Evolutionary conservation across 2,888 invertebrate species (phyloP), one percentile per base, ranked within the genome.

Genomic region (Clivina fossor): DNA sequence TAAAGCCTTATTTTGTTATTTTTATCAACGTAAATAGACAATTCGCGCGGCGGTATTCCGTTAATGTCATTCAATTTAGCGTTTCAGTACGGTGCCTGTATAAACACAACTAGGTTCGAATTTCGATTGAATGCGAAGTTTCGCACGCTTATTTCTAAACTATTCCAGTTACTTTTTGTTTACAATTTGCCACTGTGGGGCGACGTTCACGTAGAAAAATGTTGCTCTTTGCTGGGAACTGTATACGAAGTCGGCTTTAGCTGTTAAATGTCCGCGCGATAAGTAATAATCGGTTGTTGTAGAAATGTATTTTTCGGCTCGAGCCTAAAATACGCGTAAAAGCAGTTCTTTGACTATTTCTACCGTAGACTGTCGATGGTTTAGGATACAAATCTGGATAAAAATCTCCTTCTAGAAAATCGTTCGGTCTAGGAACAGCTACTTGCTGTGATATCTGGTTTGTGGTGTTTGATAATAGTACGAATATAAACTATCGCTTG

Each of bases 141-240:
- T 49, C 81, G 70, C 4, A 78, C 71, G 56, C 71, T 70, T 2
- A 63, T 62, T 69, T 84, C 83, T 15, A 80, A 66, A 1, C 62
- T 61, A 33, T 74, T 69, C 83, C 84, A 84, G 60, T 80, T 81
- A 8, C 77, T 77, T 0, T n/a, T 70, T 77, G 64, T 85, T 84
- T 63, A 83, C 80, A 2, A 71, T 71, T 62, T 83, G 81, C 85
- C 85, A 86, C 61, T 86, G 86, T 1, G 85, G 85, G 1, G 81
- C 81, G 1, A 77, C 78, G 64, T 86, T 86, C 43, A 84, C 71
- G 64, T 80, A 84, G 68, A 81, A 82, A 69, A 84, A 85, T 0
- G 81, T 80, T 1, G 81, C 69, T 0, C 76, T 71, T 62, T 84
- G 83, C 32, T 79, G 80, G 4, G 77, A 70, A 0, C 79, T 81